Percentiles rank a stretch among this genome's conserved stretches.
Conservation (phyloP, 2,888 invertebrate species). For the Cantharis rufa region DNA sequence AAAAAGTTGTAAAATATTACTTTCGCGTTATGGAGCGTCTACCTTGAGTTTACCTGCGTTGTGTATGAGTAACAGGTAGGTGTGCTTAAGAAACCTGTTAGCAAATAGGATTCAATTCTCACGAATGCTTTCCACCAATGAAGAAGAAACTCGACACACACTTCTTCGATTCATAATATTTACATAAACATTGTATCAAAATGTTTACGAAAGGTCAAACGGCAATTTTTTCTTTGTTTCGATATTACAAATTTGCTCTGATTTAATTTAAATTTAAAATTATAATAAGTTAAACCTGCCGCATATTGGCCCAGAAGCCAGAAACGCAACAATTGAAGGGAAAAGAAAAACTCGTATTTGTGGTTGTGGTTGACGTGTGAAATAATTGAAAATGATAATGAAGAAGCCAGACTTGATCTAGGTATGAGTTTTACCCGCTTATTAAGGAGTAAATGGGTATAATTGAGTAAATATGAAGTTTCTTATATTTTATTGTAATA, state of each 20-base stretch:
- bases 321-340: no score
- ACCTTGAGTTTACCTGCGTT: constrained; percentile 17
- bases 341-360: not conserved
- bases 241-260: not conserved
- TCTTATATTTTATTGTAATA: not conserved
- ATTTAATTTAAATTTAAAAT: not conserved
- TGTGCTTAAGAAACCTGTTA: constrained; percentile 20
- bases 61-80: constrained; percentile 26
- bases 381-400: not conserved
- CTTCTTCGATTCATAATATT: constrained; percentile 11
- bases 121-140: constrained; percentile 16
- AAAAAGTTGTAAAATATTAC: not conserved
- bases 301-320: not conserved
- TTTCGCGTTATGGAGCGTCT: constrained; percentile 16
- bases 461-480: not conserved
- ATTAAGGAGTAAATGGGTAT: not conserved
- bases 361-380: not conserved
- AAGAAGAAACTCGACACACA: not conserved
- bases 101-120: constrained; percentile 20
- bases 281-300: not conserved
- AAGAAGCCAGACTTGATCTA: not conserved
- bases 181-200: constrained; percentile 11
- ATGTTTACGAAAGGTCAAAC: not conserved
- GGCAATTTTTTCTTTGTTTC: not conserved
- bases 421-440: not conserved